A percentile compares a stretch with the other conserved stretches of the same genome.
Conservation (phyloP, 2,113 vertebrate genomes). For the Osmerus mordax region DNA sequence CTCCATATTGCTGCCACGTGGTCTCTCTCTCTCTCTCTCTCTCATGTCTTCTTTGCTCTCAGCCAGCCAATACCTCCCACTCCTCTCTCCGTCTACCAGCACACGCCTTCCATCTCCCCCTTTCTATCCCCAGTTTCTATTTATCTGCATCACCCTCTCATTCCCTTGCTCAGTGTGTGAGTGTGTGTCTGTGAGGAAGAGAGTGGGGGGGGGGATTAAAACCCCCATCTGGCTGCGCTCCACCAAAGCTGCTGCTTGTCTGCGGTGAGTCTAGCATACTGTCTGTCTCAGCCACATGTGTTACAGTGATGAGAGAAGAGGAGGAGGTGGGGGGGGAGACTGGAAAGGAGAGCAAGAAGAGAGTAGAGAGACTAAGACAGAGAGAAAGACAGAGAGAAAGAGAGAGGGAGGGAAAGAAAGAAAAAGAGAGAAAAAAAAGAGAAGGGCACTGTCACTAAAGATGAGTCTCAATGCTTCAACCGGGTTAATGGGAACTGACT, state of each 20-base stretch:
- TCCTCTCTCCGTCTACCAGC: not conserved
- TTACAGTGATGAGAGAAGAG: not conserved
- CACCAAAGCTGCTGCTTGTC: slow-evolving; percentile 39
- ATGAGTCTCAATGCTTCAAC: slow-evolving; percentile 5
- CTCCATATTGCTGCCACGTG: not conserved
- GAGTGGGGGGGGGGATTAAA: slow-evolving; percentile 26
- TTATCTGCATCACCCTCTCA: not conserved
- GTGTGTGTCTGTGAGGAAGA: not conserved
- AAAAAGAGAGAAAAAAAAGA: not conserved
- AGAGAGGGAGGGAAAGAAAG: too few relatives aligned
- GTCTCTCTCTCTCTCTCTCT: not conserved
- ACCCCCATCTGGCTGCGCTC: slow-evolving; percentile 17
- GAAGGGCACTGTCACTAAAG: not conserved
- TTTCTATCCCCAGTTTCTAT: not conserved
- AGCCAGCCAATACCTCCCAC: not conserved
- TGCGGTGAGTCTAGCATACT: slow-evolving; percentile 26
- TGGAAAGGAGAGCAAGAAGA: not conserved
- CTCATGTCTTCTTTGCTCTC: not conserved
- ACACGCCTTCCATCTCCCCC: not conserved
- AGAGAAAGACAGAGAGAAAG: not conserved
- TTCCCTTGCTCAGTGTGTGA: not conserved
- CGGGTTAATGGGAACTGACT: slow-evolving; percentile 18
- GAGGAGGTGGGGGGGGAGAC: too few relatives aligned
- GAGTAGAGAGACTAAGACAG: not conserved
- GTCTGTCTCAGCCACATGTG: slow-evolving; percentile 24